Evolutionary conservation across 2,797 vertebrate species (phyloP), one percentile per base, ranked within the genome.

Genomic region (Sebastes glaucus): DNA sequence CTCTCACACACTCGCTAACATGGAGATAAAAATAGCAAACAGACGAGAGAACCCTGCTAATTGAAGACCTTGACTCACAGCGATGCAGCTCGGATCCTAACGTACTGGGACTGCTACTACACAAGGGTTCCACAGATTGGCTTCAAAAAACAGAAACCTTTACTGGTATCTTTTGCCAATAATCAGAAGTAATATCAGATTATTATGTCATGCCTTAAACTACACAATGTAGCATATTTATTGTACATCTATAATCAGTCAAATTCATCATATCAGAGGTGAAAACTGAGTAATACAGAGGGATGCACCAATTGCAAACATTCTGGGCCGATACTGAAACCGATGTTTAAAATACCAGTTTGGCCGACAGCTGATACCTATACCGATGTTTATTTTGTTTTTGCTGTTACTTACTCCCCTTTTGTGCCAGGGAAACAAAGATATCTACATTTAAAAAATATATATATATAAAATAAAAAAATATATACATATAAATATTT

Each of bases 21-120:
- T 71, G 14, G 65, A 61, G 87, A 72, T 78, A 88, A 85, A 94
- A 92, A 93, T 93, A 92, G 87, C 65, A 68, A 74, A 75, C 62
- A 55, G 33, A 28, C 2, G 32, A 83, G 87, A 87, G 69, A 85
- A 79, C 78, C 79, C 74, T 81, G 77, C 66, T 90, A 91, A 90
- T 84, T 88, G 77, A 87, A 84, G 82, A 77, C 25, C 46, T 66
- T 68, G 63, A 82, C 77, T 86, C 64, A 59, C 56, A 74, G 65
- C 11, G 13, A 7, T n/a, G 28, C 27, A 68, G 23, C 66, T 74
- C 25, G 56, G 60, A 87, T 89, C 53, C 77, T n/a, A 55, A 61
- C 62, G 55, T 53, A 35, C 64, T 33, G 67, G 18, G 63, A 65
- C 72, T 68, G 63, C 69, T 84, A 71, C 75, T 77, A 80, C 52